These are phyloP conservation scores for Malacosoma neustria DNA, from an alignment of 2,888 invertebrate species.

Conservation along the genomic window DNA sequence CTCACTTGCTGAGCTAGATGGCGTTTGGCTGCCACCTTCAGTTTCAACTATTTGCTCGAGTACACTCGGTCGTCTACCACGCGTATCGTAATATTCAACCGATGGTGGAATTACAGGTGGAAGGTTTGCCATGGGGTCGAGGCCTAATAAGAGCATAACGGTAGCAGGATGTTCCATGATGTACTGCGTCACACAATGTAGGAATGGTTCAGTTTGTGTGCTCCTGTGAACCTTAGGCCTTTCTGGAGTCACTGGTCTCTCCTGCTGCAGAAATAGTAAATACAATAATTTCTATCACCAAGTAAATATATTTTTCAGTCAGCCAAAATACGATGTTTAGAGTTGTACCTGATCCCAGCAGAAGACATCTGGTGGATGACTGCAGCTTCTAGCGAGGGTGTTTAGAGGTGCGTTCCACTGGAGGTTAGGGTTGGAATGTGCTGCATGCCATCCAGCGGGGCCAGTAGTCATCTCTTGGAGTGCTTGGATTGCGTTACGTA, in stretches of 20 bases:
- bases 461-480: slow-evolving; percentile 88
- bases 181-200: slow-evolving; percentile 76
- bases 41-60: slow-evolving; percentile 64
- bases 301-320: neutral
- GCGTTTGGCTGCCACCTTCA: slow-evolving; percentile 58
- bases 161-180: slow-evolving; percentile 83
- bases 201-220: slow-evolving; percentile 79
- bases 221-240: slow-evolving; percentile 49
- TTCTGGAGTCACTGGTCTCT: slow-evolving; percentile 54
- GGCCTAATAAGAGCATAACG: slow-evolving; percentile 82
- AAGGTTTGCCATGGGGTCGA: slow-evolving; percentile 76
- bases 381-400: slow-evolving; percentile 83
- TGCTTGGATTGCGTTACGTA: slow-evolving; percentile 88
- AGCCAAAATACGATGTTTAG: neutral
- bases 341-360: slow-evolving; percentile 78
- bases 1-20: slow-evolving; percentile 58
- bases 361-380: slow-evolving; percentile 90
- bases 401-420: slow-evolving; percentile 73
- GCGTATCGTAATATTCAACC: slow-evolving; percentile 61
- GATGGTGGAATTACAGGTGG: slow-evolving; percentile 52
- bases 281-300: neutral
- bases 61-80: slow-evolving; percentile 49
- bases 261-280: slow-evolving; percentile 32
- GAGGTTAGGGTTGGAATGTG: slow-evolving; percentile 89
- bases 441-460: slow-evolving; percentile 79